Base-by-base conservation (phyloP, 2,888 invertebrate genomes). In the Meghimatium bilineatum region DNA sequence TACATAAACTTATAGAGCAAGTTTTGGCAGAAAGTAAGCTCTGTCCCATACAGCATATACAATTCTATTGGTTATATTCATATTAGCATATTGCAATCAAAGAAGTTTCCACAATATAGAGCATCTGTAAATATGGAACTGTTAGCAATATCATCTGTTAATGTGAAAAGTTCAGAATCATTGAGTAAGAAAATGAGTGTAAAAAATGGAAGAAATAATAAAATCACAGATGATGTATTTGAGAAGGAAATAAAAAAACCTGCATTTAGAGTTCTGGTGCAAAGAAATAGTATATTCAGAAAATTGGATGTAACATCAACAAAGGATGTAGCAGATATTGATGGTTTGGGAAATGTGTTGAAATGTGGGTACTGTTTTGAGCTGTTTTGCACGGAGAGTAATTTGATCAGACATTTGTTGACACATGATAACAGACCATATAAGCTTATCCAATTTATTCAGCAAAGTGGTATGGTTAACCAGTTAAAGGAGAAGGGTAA, bases 361-460 rank as follows among this genome's bases (percentile, higher is more conserved):
- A 75, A 75, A 20, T 75, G 74, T 75, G 74, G 74, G 32, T 20
- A 52, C 26, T 75, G 74, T 75, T 29, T 14, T 1, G 74, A 52
- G 17, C n/a, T 29, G 52, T 75, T 49, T 32, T 32, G 29, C n/a
- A 29, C 49, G 29, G 52, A 75, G 20, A 32, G 23, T 32, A 32
- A 14, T 29, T 32, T 75, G 52, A 49, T 32, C 49, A 49, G 8
- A 17, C 74, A 75, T 26, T 52, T 75, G 29, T 32, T 75, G n/a
- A 49, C 52, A 20, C 74, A 75, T 26, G 26, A 52, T 20, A 52
- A 20, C 10, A 66, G 32, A 29, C 23, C 66, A 32, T 66, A 66
- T 32, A 29, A 20, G 2, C 66, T 32, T 32, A 32, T 29, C 32
- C 29, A 32, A 66, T 17, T 2, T 10, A 38, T 20, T n/a, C 26